Evolutionary conservation across 1,140 invertebrate species (phyloP).

Genomic region (Coptotermes formosanus): DNA sequence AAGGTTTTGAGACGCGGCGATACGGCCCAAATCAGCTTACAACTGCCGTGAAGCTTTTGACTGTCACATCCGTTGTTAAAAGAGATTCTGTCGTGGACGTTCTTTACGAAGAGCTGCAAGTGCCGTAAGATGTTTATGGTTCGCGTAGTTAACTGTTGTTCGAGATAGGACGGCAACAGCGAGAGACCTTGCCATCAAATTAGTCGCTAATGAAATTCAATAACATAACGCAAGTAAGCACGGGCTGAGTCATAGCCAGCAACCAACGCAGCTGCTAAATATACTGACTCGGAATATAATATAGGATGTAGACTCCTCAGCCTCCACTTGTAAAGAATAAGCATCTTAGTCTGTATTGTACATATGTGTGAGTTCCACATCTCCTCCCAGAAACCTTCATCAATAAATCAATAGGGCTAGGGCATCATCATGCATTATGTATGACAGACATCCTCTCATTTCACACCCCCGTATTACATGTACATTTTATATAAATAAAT

Average conservation of each 20-base stretch:
- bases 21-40: too few relatives aligned
- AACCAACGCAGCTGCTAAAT: constrained; percentile 35
- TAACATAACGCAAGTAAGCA: constrained; percentile 36
- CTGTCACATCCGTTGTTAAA: too few relatives aligned
- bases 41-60: too few relatives aligned
- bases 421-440: constrained; percentile 38
- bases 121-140: not conserved
- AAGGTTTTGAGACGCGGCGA: not conserved
- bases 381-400: constrained; percentile 33
- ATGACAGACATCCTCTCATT: constrained; percentile 38
- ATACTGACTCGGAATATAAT: constrained; percentile 31
- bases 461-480: constrained; percentile 39
- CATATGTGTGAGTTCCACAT: not conserved
- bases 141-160: not conserved
- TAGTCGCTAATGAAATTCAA: constrained; percentile 38
- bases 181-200: constrained; percentile 37
- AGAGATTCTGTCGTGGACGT: not conserved
- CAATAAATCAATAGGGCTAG: constrained; percentile 38
- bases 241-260: constrained; percentile 29
- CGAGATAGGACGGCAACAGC: constrained; percentile 16
- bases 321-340: constrained; percentile 2
- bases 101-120: not conserved
- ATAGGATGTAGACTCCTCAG: not conserved
- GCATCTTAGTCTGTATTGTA: not conserved
- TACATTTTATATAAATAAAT: constrained; percentile 40